These are phyloP conservation scores for Recurvirostra avosetta DNA, from an alignment of 2,113 vertebrate species.

Conservation along the genomic window DNA sequence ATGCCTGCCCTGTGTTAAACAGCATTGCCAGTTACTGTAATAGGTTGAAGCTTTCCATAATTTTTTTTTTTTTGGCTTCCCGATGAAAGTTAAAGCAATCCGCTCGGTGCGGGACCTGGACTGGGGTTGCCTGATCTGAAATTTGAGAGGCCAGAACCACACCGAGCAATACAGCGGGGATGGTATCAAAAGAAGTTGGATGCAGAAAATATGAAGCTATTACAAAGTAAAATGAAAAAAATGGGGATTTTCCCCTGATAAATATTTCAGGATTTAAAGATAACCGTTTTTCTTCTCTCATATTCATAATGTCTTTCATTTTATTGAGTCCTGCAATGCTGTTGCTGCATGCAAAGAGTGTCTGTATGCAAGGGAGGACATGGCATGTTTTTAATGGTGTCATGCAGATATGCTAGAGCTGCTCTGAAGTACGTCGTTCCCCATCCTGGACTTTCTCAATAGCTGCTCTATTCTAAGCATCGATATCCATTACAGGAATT, in stretches of 20 bases:
- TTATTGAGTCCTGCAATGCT: neutral
- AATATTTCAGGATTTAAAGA: neutral
- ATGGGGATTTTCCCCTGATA: neutral
- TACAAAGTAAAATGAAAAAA: neutral
- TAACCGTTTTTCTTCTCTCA: neutral
- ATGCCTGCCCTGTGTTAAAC: neutral
- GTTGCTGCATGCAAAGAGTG: neutral
- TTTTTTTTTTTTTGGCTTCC: neutral
- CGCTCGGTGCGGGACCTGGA: neutral
- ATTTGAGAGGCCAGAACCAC: neutral
- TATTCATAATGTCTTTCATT: neutral
- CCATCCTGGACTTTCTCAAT: neutral
- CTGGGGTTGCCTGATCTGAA: accelerated
- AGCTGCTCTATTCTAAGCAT: neutral
- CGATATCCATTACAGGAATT: neutral
- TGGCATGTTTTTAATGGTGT: neutral
- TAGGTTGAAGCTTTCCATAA: neutral
- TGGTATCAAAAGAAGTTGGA: neutral
- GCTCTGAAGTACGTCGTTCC: neutral
- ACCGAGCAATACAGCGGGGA: accelerated
- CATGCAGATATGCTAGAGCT: neutral
- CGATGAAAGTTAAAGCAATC: neutral
- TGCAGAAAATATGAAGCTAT: neutral
- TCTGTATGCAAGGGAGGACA: neutral
- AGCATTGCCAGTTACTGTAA: neutral